Evolutionary conservation across 1,140 invertebrate genomes (phyloP).

Genomic region (Littorina saxatilis): DNA sequence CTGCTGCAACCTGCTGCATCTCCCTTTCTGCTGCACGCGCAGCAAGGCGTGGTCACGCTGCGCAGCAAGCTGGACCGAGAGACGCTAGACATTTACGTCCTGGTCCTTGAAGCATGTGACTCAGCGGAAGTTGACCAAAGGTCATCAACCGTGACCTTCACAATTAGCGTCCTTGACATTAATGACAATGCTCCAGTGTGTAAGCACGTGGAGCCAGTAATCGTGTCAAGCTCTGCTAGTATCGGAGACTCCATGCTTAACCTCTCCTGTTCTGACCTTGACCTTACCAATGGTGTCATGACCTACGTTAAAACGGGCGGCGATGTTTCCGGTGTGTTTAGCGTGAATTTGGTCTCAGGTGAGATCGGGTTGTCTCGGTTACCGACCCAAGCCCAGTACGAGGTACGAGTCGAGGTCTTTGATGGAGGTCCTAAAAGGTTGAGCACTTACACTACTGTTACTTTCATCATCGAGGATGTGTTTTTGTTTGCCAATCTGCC

Average conservation of each 20-base stretch:
- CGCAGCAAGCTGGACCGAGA: conserved; percentile 26
- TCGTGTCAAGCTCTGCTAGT: not conserved
- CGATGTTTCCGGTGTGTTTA: conserved; percentile 14
- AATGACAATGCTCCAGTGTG: conserved; percentile 42
- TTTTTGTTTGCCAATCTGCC: conserved; percentile 17
- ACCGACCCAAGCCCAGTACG: not conserved
- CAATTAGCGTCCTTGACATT: conserved; percentile 35
- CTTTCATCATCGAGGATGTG: not conserved
- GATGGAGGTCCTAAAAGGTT: not conserved
- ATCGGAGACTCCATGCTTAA: not conserved
- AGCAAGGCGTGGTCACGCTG: conserved; percentile 1
- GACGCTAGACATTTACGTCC: conserved; percentile 1
- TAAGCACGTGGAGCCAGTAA: not conserved
- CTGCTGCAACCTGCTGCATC: conserved; percentile 1
- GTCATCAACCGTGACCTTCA: conserved; percentile 32
- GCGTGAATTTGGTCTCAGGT: not conserved
- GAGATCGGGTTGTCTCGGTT: not conserved
- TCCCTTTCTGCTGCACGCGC: conserved; percentile 3
- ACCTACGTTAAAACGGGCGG: not conserved
- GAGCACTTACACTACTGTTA: not conserved
- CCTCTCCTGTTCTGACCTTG: conserved; percentile 14
- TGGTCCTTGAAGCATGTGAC: conserved; percentile 11
- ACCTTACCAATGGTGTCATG: not conserved
- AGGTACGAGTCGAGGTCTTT: not conserved
- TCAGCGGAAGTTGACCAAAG: not conserved